Percentiles rank a stretch among this genome's conserved stretches.
Conservation (phyloP, 1,140 invertebrate genomes). For the Hyphantria cunea region DNA sequence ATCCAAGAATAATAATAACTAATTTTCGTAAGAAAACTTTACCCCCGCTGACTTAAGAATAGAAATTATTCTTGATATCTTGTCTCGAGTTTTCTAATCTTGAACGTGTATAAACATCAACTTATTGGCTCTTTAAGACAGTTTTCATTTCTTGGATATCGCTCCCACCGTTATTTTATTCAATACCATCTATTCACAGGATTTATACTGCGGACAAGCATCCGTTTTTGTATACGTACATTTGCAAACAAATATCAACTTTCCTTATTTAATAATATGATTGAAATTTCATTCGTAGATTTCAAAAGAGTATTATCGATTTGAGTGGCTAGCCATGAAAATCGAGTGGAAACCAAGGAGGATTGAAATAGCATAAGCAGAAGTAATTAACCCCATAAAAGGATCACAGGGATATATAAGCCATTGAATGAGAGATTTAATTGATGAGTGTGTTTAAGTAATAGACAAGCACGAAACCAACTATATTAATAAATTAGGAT, state of each 20-base stretch:
- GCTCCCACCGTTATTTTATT: background rate
- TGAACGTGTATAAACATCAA: background rate
- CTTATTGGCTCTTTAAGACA: slow-evolving; percentile 1
- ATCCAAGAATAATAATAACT: too few relatives aligned
- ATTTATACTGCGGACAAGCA: slow-evolving; percentile 17
- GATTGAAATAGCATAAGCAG: background rate
- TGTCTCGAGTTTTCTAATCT: too few relatives aligned
- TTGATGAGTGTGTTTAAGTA: too few relatives aligned
- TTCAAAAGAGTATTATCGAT: background rate
- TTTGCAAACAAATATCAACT: background rate
- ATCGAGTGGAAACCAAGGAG: slow-evolving; percentile 15
- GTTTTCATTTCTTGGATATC: background rate
- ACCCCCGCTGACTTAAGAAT: too few relatives aligned
- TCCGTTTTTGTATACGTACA: slow-evolving; percentile 9
- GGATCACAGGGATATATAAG: too few relatives aligned
- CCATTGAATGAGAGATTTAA: too few relatives aligned
- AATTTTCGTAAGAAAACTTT: too few relatives aligned
- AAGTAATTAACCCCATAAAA: too few relatives aligned
- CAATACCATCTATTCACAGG: slow-evolving; percentile 12
- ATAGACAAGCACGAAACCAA: too few relatives aligned
- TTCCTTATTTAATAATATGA: background rate
- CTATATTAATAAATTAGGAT: too few relatives aligned
- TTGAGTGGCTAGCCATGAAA: slow-evolving; percentile 12
- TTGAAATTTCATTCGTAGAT: slow-evolving; percentile 3
- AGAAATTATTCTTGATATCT: too few relatives aligned